These are phyloP conservation scores for Mesocricetus auratus DNA, from an alignment of 2,113 vertebrate genomes.

Conservation along the genomic window DNA sequence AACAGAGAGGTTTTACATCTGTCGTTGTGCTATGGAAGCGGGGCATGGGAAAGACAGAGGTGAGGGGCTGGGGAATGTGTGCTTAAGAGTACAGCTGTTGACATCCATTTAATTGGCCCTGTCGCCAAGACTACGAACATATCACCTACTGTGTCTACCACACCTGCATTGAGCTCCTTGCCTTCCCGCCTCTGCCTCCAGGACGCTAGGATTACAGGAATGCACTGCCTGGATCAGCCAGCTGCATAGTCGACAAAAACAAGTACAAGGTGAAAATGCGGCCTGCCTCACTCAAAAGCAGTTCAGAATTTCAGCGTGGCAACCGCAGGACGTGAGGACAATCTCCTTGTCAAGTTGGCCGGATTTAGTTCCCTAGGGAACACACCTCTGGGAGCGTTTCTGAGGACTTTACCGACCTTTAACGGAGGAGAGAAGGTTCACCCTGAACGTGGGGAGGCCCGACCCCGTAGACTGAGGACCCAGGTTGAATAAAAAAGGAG, in stretches of 20 bases:
- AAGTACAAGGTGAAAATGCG: background rate
- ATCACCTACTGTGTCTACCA: background rate
- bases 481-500: background rate
- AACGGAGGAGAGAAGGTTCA: background rate
- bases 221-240: background rate
- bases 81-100: background rate
- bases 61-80: rapidly evolving
- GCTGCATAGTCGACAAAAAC: background rate
- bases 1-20: background rate
- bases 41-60: background rate
- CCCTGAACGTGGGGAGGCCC: background rate
- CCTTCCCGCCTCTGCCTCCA: background rate
- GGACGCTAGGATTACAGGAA: background rate
- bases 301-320: background rate
- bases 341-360: background rate
- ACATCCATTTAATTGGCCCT: background rate
- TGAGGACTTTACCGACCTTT: background rate
- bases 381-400: background rate
- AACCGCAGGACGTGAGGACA: background rate
- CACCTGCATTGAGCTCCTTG: background rate
- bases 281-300: background rate
- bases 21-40: background rate
- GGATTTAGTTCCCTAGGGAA: background rate
- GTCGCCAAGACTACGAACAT: background rate
- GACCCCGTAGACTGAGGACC: background rate